Percentiles rank a stretch among this genome's conserved stretches.
phyloP scores from a whole-genome alignment of 23 tunicate genomes.

The Styela clava region DNA sequence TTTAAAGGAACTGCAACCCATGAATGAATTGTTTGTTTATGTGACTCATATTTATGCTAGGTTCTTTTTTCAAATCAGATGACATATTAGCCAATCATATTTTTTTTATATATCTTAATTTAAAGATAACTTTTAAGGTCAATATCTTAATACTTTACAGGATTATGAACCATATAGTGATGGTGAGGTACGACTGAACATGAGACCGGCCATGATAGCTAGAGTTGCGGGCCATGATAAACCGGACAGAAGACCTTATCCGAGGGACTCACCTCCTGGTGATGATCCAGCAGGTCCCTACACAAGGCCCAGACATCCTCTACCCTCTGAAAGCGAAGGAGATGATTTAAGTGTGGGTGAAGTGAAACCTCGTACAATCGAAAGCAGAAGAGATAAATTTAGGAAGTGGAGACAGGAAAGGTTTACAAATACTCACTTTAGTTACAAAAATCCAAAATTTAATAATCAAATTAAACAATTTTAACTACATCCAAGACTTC shows the following conservation, averaged over 20 bases:
- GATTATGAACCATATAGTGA: conserved; percentile 60
- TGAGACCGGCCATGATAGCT: conserved; percentile 34
- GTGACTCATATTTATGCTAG: no score
- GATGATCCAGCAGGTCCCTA: conserved; percentile 59
- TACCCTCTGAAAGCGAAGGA: not conserved
- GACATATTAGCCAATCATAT: no score
- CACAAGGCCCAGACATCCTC: conserved; percentile 66
- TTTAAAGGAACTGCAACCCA: no score
- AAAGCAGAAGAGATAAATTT: conserved; percentile 8
- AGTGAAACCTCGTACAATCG: conserved; percentile 17
- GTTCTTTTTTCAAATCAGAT: no score
- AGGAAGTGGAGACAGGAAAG: conserved; percentile 25
- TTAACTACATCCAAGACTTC: no score
- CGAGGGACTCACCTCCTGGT: conserved; percentile 11
- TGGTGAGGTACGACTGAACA: conserved; percentile 53
- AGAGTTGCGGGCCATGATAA: conserved; percentile 49
- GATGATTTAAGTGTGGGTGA: conserved; percentile 58
- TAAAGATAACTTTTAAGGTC: no score
- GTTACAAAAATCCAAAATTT: no score
- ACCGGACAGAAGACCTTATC: not conserved
- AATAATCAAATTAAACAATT: no score
- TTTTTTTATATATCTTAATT: no score
- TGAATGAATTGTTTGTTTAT: no score
- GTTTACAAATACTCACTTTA: not conserved
- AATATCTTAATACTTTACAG: not conserved